These are phyloP conservation scores for Agrotis puta DNA, from an alignment of 2,888 invertebrate genomes.

Conservation along the genomic window DNA sequence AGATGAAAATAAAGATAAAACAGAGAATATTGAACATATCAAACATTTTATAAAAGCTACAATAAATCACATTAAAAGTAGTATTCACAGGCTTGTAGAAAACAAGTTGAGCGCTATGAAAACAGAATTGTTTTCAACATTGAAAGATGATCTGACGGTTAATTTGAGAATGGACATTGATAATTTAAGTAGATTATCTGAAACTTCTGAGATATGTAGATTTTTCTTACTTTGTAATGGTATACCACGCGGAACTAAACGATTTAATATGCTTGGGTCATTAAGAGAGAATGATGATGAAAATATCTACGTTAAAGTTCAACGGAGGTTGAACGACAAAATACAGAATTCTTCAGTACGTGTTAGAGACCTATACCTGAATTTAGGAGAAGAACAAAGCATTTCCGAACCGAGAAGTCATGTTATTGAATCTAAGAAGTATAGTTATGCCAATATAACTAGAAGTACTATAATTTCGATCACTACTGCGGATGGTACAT, in stretches of 20 bases:
- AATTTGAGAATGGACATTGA: slow-evolving; percentile 77
- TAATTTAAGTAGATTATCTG: slow-evolving; percentile 69
- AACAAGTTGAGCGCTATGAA: slow-evolving; percentile 60
- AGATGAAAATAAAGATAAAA: slow-evolving; percentile 67
- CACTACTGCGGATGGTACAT: neutral
- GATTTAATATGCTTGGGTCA: slow-evolving; percentile 5
- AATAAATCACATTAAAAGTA: slow-evolving; percentile 60
- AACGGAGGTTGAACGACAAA: slow-evolving; percentile 72
- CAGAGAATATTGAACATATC: slow-evolving; percentile 70
- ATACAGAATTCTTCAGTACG: slow-evolving; percentile 54
- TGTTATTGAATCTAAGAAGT: neutral
- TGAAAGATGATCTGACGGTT: slow-evolving; percentile 73
- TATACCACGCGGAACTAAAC: slow-evolving; percentile 49
- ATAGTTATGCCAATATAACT: slow-evolving; percentile 11
- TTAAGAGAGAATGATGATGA: slow-evolving; percentile 45
- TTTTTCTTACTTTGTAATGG: slow-evolving; percentile 78
- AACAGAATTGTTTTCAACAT: slow-evolving; percentile 58
- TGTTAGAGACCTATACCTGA: slow-evolving; percentile 4
- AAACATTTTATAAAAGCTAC: slow-evolving; percentile 67
- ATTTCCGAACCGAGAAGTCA: neutral
- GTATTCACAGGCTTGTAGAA: slow-evolving; percentile 57
- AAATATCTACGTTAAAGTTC: slow-evolving; percentile 73
- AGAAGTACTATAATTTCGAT: slow-evolving; percentile 16
- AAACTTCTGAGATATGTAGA: slow-evolving; percentile 70
- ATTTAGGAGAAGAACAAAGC: neutral